Evolutionary conservation across 2,797 vertebrate genomes (phyloP), one percentile per base, ranked within the genome.

Genomic region (Argya squamiceps): DNA sequence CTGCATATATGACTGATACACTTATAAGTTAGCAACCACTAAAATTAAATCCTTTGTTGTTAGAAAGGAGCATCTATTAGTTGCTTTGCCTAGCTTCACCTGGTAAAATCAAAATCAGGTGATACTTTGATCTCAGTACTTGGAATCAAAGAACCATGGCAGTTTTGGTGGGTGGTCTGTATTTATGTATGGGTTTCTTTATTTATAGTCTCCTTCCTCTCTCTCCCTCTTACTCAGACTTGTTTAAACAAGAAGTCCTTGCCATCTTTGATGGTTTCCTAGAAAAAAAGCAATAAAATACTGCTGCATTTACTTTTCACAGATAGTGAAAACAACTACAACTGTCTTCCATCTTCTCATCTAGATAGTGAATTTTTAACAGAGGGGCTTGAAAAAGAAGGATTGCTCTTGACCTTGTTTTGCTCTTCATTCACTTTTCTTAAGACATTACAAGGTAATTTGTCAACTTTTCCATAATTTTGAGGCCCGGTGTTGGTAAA

Each of bases 181-280:
- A 63, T 92, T 84, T 78, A 69, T 85, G 22, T 46, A 71, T 56
- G 63, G 26, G 62, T 93, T 94, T 94, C 37, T 88, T 91, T 81
- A 75, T 93, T 88, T 92, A 75, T 41, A 70, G 47, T 92, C 68
- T 41, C 90, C 29, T 85, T 78, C 64, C 34, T 80, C 60, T 70
- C 9, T 58, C 29, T 79, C 20, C 20, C 36, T 92, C 36, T 92
- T 84, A 59, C 62, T 87, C 43, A 36, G 41, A 37, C 53, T 92
- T 95, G 67, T 89, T 96, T 95, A 80, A 87, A 82, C 63, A 91
- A 93, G 77, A 82, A 87, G n/a, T 79, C 59, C 46, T 76, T 77
- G 62, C 73, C 0, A 1, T 74, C 79, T 69, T 89, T 83, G 65
- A 60, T 70, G 77, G 49, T 58, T 44, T 95, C 67, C 60, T 81